Evolutionary conservation across 2,888 invertebrate species (phyloP).

Genomic region (Pilophorus perplexus): DNA sequence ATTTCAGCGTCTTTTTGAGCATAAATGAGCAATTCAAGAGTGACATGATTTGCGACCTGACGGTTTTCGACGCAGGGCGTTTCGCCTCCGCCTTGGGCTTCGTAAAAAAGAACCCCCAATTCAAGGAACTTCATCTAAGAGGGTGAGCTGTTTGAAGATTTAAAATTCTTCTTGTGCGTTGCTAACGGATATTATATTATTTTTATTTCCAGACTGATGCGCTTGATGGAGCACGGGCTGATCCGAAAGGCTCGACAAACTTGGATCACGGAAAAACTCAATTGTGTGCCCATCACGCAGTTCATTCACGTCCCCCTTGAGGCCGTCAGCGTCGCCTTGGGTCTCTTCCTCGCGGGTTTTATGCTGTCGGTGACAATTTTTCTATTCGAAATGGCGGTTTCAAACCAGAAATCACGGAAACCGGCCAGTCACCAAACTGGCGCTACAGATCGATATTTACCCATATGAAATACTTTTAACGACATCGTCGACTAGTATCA

Average conservation of each 20-base stretch:
- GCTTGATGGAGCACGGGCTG: conserved; percentile 10
- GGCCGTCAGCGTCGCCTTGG: conserved; percentile 29
- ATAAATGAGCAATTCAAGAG: conserved; percentile 22
- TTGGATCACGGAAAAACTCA: conserved; percentile 6
- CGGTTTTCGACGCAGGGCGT: neutral
- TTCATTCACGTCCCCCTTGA: conserved; percentile 25
- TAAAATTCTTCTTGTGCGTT: too few species aligned
- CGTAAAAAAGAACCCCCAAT: conserved; percentile 7
- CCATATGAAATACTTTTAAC: too few species aligned
- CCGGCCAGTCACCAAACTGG: too few species aligned
- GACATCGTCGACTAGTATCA: too few species aligned
- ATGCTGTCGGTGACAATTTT: neutral
- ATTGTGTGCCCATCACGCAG: neutral
- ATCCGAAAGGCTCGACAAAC: conserved; percentile 8
- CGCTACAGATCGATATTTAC: too few species aligned
- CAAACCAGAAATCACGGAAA: too few species aligned
- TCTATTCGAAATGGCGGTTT: neutral
- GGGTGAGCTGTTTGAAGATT: too few species aligned
- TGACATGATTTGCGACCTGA: conserved; percentile 19
- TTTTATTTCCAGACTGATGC: neutral
- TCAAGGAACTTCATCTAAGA: conserved; percentile 14
- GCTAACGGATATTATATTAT: too few species aligned
- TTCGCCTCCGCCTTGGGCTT: neutral
- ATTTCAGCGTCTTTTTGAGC: conserved; percentile 4
- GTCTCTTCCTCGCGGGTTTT: neutral